Percentiles rank a stretch among this genome's conserved stretches.
Conservation (phyloP, 2,113 vertebrate genomes). For the Grammomys surdaster region DNA sequence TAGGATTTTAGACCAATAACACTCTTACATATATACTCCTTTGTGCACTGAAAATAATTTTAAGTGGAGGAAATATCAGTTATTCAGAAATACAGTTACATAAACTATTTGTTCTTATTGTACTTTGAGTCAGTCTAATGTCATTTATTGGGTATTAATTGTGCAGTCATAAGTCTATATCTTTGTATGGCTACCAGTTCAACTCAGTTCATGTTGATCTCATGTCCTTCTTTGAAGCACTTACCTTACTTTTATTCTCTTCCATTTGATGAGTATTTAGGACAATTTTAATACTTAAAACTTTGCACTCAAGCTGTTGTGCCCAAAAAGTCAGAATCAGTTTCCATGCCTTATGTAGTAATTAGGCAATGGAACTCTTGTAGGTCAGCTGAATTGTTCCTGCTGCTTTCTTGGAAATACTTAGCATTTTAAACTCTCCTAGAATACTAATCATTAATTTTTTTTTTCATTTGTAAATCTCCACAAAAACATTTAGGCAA, state of each 20-base stretch:
- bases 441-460: slow-evolving; percentile 11
- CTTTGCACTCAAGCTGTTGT: background rate
- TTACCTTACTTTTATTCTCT: slow-evolving; percentile 22
- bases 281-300: background rate
- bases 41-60: background rate
- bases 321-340: background rate
- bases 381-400: background rate
- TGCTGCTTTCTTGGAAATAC: slow-evolving; percentile 13
- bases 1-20: background rate
- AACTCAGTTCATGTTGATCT: background rate
- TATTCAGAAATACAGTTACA: background rate
- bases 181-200: background rate
- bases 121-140: background rate
- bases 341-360: background rate
- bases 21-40: background rate
- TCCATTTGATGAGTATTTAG: background rate
- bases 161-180: background rate
- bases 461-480: slow-evolving; percentile 59
- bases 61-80: background rate
- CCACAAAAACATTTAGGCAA: slow-evolving; percentile 20
- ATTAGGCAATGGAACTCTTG: background rate
- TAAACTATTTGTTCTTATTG: background rate
- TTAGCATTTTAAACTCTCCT: slow-evolving; percentile 39
- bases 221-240: background rate
- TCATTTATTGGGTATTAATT: background rate